Evolutionary conservation across 2,113 vertebrate genomes (phyloP).

Genomic region (Pan paniscus): DNA sequence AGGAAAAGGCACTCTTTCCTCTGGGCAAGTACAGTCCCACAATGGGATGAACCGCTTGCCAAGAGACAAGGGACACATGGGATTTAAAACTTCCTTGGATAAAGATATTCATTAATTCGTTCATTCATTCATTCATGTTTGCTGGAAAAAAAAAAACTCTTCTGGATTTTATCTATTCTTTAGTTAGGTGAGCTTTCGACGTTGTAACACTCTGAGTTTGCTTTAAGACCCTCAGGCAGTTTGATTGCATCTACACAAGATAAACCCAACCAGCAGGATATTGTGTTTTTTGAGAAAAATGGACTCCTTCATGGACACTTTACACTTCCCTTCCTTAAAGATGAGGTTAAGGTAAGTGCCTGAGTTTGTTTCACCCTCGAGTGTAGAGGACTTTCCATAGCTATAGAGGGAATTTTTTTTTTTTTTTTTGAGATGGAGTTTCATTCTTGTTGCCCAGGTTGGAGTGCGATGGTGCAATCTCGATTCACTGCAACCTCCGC

Average conservation of each 20-base stretch:
- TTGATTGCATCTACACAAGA: constrained; percentile 93
- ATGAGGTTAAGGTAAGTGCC: constrained; percentile 88
- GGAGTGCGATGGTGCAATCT: too few relatives aligned
- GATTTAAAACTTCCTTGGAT: neutral
- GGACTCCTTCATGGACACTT: constrained; percentile 97
- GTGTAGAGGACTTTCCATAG: neutral
- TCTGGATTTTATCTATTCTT: neutral
- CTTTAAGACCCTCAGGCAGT: constrained; percentile 93
- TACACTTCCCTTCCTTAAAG: constrained; percentile 90
- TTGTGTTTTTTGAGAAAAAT: constrained; percentile 98
- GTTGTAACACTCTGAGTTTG: neutral
- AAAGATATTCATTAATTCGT: neutral
- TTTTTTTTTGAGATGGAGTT: too few relatives aligned
- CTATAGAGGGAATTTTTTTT: neutral
- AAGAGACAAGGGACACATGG: too few relatives aligned
- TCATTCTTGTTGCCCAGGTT: too few relatives aligned
- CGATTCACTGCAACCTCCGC: too few relatives aligned
- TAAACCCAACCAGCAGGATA: constrained; percentile 93
- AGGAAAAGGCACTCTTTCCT: neutral
- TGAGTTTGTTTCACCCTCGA: neutral
- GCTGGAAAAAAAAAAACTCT: neutral
- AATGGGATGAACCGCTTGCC: neutral
- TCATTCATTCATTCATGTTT: neutral
- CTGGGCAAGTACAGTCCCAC: neutral
- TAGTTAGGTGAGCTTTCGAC: too few relatives aligned